Conservation (phyloP, 2,113 vertebrate species). For the Vidua chalybeata region DNA sequence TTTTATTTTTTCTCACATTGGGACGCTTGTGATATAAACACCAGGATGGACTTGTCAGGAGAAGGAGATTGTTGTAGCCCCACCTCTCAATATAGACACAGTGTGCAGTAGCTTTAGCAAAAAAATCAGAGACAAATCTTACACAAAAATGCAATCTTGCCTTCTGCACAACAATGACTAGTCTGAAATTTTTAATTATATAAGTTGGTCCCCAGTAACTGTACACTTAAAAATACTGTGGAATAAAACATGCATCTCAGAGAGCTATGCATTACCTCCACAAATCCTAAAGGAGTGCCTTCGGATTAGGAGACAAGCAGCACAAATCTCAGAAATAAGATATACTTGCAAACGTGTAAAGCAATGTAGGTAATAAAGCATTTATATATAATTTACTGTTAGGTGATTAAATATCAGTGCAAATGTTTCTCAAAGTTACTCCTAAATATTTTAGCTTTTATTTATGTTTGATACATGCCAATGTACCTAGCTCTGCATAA, state of each 20-base stretch:
- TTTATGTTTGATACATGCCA: neutral
- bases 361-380: neutral
- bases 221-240: neutral
- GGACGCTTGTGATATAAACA: neutral
- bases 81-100: rapidly evolving
- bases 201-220: neutral
- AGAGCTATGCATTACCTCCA: neutral
- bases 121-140: neutral
- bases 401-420: neutral
- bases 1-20: neutral
- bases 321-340: conserved; percentile 3
- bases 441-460: neutral
- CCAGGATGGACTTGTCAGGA: neutral
- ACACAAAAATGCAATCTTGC: neutral
- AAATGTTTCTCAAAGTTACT: neutral
- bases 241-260: neutral
- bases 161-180: neutral
- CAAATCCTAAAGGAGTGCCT: neutral
- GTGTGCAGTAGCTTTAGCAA: neutral
- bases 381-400: neutral
- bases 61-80: neutral
- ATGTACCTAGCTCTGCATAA: neutral
- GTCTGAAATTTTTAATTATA: conserved; percentile 11
- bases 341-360: neutral
- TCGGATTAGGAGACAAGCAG: neutral